These are phyloP conservation scores for Paradoxurus hermaphroditus DNA, from an alignment of 2,113 vertebrate genomes.

Conservation along the genomic window DNA sequence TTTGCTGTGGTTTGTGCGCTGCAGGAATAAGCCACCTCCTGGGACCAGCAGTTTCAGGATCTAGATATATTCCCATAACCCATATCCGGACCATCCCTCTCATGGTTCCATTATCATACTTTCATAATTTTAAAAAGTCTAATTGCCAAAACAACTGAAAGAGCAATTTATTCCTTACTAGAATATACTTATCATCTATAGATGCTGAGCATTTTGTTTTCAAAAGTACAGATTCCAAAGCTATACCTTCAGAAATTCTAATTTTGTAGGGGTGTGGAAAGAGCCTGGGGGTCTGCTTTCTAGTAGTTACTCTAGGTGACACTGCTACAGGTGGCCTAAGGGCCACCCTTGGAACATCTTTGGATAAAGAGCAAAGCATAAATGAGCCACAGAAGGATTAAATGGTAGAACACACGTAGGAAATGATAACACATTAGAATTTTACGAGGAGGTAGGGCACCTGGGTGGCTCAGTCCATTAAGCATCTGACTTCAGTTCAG, in stretches of 20 bases:
- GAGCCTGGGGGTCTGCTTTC: not conserved
- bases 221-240: not conserved
- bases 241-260: not conserved
- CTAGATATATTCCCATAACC: not conserved
- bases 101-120: not conserved
- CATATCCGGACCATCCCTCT: not conserved
- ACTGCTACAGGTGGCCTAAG: not conserved
- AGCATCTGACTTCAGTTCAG: too few relatives aligned
- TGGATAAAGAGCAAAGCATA: not conserved
- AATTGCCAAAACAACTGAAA: not conserved
- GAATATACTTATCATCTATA: not conserved
- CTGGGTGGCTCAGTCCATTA: too few relatives aligned
- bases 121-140: not conserved
- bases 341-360: not conserved
- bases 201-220: not conserved
- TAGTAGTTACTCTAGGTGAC: not conserved
- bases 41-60: not conserved
- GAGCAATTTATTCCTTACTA: not conserved
- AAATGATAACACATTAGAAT: not conserved
- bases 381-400: not conserved
- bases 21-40: not conserved
- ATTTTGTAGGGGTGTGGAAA: not conserved
- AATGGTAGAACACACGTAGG: not conserved
- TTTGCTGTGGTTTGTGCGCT: not conserved
- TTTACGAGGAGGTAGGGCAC: not conserved